phyloP scores from a whole-genome alignment of 2,113 vertebrate species.

The Suricata suricatta region DNA sequence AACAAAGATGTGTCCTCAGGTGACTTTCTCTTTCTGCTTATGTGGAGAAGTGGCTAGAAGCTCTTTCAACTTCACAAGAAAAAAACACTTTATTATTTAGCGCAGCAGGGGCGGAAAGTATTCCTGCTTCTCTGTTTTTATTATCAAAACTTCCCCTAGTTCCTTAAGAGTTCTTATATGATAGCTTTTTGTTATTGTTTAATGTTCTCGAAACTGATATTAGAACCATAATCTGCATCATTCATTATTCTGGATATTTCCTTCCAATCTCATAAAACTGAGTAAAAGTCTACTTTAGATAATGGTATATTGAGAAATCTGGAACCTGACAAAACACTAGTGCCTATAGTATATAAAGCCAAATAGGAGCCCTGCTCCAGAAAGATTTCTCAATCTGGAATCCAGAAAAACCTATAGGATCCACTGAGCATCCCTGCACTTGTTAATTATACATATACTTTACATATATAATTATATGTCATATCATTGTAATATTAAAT shows the following conservation, averaged over 20 bases:
- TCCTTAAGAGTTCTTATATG: not conserved
- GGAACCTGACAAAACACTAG: not conserved
- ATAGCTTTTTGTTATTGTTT: not conserved
- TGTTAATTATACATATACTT: not conserved
- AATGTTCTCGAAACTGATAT: not conserved
- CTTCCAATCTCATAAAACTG: not conserved
- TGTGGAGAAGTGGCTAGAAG: not conserved
- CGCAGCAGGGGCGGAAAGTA: not conserved
- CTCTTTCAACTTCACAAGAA: not conserved
- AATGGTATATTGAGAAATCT: not conserved
- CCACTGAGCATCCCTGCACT: not conserved
- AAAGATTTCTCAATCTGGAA: not conserved
- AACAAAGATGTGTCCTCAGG: not conserved
- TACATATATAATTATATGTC: not conserved
- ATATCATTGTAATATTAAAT: not conserved
- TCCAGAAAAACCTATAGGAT: not conserved
- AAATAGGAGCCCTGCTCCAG: not conserved
- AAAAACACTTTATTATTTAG: not conserved
- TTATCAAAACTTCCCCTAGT: not conserved
- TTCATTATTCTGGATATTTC: not conserved
- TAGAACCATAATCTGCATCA: not conserved
- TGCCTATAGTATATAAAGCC: not conserved
- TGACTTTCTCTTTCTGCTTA: not conserved
- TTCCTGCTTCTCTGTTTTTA: not conserved
- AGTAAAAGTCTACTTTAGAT: not conserved